phyloP scores from a whole-genome alignment of 2,888 invertebrate species.

The Phrixothrix hirtus region DNA sequence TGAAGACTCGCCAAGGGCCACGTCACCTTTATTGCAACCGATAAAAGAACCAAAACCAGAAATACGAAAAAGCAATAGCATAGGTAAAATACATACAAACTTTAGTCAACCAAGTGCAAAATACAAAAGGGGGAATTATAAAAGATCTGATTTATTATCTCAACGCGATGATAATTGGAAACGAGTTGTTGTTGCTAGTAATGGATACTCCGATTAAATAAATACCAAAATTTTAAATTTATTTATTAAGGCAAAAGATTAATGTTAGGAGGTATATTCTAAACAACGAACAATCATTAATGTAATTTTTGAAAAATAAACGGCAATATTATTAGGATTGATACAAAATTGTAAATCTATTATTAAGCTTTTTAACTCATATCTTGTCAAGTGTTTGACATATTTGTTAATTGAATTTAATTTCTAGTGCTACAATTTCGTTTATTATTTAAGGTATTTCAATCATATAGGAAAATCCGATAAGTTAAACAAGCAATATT shows the following conservation, averaged over 20 bases:
- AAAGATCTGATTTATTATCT: constrained; percentile 42
- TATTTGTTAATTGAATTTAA: no score
- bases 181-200: constrained; percentile 46
- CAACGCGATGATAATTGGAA: constrained; percentile 45
- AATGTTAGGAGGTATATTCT: constrained; percentile 41
- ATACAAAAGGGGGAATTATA: constrained; percentile 43
- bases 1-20: constrained; percentile 65
- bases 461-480: no score
- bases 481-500: no score
- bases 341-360: neutral
- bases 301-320: constrained; percentile 24
- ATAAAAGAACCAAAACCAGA: constrained; percentile 47
- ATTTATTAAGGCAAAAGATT: no score
- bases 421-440: no score
- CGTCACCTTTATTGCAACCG: constrained; percentile 64
- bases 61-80: constrained; percentile 55
- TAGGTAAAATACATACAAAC: constrained; percentile 47
- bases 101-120: constrained; percentile 35
- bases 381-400: neutral
- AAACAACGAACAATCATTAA: constrained; percentile 53
- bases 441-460: no score
- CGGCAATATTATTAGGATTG: neutral
- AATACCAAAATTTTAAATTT: constrained; percentile 7
- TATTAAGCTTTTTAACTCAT: neutral
- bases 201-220: constrained; percentile 52